Base-by-base conservation (phyloP, 2,888 invertebrate genomes). In the Phymatocera aterrima region DNA sequence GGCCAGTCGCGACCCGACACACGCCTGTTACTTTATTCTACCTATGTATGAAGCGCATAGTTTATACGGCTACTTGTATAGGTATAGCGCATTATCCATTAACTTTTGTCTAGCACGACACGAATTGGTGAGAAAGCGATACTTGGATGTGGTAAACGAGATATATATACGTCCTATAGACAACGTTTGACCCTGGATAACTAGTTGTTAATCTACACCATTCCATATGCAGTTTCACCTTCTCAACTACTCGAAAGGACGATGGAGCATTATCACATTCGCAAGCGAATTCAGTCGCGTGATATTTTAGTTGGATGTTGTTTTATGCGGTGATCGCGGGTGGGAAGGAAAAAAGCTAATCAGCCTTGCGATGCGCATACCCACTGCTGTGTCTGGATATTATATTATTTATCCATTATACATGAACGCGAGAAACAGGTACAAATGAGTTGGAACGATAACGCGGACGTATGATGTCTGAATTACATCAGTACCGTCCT, bases 151-250 rank as follows among this genome's bases (percentile, higher is more conserved):
- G 31, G 8, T 61, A 37, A 4, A 12, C 15, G 37, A 61, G 18
- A 61, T 61, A 61, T 51, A 43, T 10, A 43, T 43, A n/a, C n/a
- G n/a, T n/a, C n/a, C n/a, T n/a, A n/a, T 5, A 57, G 28, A 28
- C 15, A 21, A 57, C 1, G 37, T 64, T 64, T 34, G 61, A 64
- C 61, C 61, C 34, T 64, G 61, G 34, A 64, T 64, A 64, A 64
- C 61, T 64, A 37, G 18, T 64, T 64, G 37, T 64, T 64, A 64
- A 64, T 64, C 61, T 37, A 64, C 34, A 64, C 61, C 34, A 37
- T 37, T 64, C 18, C 37, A 18, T 37, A 8, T 57, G 12, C 8
- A 64, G 61, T 64, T 64, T 64, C 37, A 64, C 34, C 61, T 57
- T 57, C 57, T 57, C 28, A 15, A 28, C 15, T 57, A 57, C 12